Evolutionary conservation across 2,113 vertebrate species (phyloP).

Genomic region (Raja brachyura): DNA sequence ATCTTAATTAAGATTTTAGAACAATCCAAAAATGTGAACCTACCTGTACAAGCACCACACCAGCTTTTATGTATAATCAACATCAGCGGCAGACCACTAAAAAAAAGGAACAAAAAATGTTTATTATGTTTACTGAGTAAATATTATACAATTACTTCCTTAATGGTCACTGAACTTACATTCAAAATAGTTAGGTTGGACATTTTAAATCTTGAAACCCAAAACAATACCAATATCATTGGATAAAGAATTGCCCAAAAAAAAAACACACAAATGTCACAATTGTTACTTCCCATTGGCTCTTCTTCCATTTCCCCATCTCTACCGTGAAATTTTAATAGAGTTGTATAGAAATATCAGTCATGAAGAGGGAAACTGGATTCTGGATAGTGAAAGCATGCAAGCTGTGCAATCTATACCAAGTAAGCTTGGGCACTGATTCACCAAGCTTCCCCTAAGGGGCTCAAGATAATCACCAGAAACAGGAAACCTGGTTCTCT

Average conservation of each 20-base stretch:
- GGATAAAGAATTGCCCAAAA: not conserved
- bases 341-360: not conserved
- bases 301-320: not conserved
- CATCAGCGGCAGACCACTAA: constrained; percentile 87
- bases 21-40: constrained; percentile 33
- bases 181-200: not conserved
- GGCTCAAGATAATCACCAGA: not conserved
- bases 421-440: not conserved
- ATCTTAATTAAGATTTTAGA: not conserved
- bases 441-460: not conserved
- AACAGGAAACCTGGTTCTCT: not conserved
- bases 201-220: not conserved
- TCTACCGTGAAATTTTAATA: not conserved
- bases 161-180: not conserved
- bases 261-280: not conserved
- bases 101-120: constrained; percentile 41
- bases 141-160: not conserved
- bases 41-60: constrained; percentile 98
- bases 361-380: not conserved
- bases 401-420: not conserved
- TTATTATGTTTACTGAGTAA: not conserved
- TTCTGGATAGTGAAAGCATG: not conserved
- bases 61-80: constrained; percentile 94
- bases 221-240: not conserved
- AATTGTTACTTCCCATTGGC: not conserved